phyloP scores from a whole-genome alignment of 2,113 vertebrate species.

The Daboia siamensis region DNA sequence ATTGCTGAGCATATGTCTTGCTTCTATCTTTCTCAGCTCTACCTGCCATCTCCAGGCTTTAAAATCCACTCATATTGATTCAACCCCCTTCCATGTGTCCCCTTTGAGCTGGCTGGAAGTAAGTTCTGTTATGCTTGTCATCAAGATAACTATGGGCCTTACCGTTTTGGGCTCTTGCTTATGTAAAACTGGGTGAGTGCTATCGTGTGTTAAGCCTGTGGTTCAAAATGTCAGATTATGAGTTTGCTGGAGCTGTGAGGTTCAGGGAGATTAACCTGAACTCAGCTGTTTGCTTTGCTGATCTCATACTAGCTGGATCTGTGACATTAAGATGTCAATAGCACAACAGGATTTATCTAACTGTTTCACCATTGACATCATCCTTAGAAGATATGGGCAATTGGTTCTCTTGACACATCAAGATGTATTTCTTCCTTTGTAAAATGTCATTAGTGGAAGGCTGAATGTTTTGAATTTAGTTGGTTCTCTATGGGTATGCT shows the following conservation, averaged over 20 bases:
- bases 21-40: neutral
- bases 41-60: neutral
- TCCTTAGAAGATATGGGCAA: conserved; percentile 66
- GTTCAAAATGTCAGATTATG: conserved; percentile 51
- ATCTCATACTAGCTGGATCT: conserved; percentile 51
- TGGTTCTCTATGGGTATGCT: neutral
- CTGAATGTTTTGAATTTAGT: conserved; percentile 8
- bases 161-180: conserved; percentile 22
- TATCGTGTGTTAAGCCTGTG: conserved; percentile 31
- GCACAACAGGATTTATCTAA: conserved; percentile 66
- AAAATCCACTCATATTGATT: conserved; percentile 24
- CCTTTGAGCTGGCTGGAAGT: conserved; percentile 29
- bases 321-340: conserved; percentile 65
- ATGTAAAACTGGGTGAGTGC: conserved; percentile 37
- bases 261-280: conserved; percentile 53
- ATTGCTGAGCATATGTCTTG: neutral
- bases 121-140: conserved; percentile 22
- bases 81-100: conserved; percentile 2
- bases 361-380: conserved; percentile 63
- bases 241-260: conserved; percentile 41
- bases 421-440: conserved; percentile 61
- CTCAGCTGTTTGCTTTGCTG: conserved; percentile 41
- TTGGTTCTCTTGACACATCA: conserved; percentile 59
- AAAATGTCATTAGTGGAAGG: conserved; percentile 7
- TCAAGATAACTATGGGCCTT: conserved; percentile 9